These are phyloP conservation scores for Stichodactyla mertensii DNA, from an alignment of 64 coral and sea anemone genomes.

Conservation along the genomic window DNA sequence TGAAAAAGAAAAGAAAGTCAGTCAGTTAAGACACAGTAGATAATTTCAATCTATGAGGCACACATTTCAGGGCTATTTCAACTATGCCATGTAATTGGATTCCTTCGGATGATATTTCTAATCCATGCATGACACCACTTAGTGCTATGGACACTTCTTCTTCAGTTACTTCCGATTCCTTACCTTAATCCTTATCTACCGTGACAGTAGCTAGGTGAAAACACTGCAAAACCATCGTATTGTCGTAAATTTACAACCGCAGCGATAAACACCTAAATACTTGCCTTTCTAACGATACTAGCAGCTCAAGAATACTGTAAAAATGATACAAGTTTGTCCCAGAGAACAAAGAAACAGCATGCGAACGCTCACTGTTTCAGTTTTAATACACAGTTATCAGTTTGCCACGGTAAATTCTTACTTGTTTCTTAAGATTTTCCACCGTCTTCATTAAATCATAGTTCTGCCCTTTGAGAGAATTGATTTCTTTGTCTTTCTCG, in stretches of 20 bases:
- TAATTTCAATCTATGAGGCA: no score
- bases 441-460: slow-evolving; percentile 88
- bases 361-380: no score
- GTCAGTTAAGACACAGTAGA: neutral
- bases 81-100: no score
- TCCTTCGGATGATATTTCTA: no score
- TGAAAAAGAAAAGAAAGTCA: neutral
- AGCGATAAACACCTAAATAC: neutral
- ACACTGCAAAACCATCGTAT: neutral
- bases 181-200: no score
- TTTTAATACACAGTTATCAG: no score
- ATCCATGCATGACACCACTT: no score
- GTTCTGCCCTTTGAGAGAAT: slow-evolving; percentile 61
- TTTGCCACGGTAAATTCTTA: neutral
- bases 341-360: no score
- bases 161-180: no score
- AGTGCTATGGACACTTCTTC: no score
- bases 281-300: neutral
- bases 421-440: slow-evolving; percentile 75
- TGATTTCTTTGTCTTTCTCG: slow-evolving; percentile 73
- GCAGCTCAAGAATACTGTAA: neutral
- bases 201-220: neutral
- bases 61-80: no score
- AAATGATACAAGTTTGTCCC: no score
- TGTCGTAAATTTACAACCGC: neutral